Evolutionary conservation across 2,888 invertebrate genomes (phyloP), one percentile per base, ranked within the genome.

Genomic region (Ophioninae sp.): DNA sequence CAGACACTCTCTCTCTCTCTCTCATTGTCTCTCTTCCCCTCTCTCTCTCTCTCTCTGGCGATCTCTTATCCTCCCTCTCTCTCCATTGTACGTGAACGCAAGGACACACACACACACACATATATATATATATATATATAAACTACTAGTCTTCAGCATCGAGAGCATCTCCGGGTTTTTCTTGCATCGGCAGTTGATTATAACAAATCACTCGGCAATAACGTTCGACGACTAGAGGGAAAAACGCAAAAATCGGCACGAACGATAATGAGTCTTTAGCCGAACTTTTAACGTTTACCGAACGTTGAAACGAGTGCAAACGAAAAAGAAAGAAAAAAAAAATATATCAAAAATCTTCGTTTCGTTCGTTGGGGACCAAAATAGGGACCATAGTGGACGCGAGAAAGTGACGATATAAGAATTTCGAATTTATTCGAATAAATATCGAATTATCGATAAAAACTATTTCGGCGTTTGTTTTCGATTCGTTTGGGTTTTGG

Each of bases 261-360:
- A 64, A 41, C 41, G 39, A 84, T 75, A 77, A 87, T 87, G 87
- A 84, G 70, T 84, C 84, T 87, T 82, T 85, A 87, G 83, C 82
- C 56, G 78, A 39, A 73, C 70, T 73, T 56, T 57, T 30, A 30
- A 30, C 30, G 30, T 30, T 30, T 1, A 30, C 57, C 44, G 61
- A 21, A 6, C 72, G 67, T 75, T 67, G 67, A 44, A 20, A 37
- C 37, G 30, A 67, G 78, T 23, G 81, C 39, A 69, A 62, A 72
- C 59, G 37, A 59, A n/a, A 41, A 41, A 21, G 41, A 41, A 64
- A 23, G 57, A 69, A 44, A 23, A 20, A 44, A 72, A 62, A 13
- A 10, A 44, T 2, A 30, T 30, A 30, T n/a, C n/a, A 30, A 30
- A 30, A 3, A 30, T 30, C n/a, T n/a, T n/a, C 30, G 30, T 30